These are phyloP conservation scores for Ictalurus punctatus DNA, from an alignment of 2,113 vertebrate species.

Conservation along the genomic window DNA sequence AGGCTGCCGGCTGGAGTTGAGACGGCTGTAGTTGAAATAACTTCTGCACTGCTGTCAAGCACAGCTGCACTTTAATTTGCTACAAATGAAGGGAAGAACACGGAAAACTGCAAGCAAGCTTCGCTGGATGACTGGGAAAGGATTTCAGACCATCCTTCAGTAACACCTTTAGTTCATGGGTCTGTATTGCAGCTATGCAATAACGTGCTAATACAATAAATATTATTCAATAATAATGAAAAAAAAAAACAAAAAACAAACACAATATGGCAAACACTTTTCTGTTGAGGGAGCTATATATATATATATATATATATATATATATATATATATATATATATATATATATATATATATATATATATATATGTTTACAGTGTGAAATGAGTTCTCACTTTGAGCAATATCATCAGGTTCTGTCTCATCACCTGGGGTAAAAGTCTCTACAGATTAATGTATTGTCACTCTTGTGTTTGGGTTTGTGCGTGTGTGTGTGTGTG, in stretches of 20 bases:
- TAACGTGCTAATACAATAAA: not conserved
- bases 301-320: not conserved
- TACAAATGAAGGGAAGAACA: not conserved
- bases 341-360: not conserved
- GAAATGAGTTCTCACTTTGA: not conserved
- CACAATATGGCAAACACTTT: not conserved
- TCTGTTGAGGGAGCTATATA: not conserved
- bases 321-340: not conserved
- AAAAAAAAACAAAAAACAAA: not conserved
- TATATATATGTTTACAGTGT: not conserved
- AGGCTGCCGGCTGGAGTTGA: not conserved
- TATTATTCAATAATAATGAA: not conserved
- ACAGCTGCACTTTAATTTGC: conserved; percentile 7
- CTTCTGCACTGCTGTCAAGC: conserved; percentile 7
- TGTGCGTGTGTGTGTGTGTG: not conserved
- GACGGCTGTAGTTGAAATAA: conserved; percentile 6
- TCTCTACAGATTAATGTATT: not conserved
- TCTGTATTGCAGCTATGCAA: not conserved
- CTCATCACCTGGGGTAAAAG: not conserved
- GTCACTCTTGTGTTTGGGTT: not conserved
- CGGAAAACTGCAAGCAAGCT: not conserved
- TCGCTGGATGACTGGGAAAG: not conserved
- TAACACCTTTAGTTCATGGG: not conserved
- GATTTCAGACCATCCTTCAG: not conserved
- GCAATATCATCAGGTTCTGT: not conserved